Base-by-base conservation (phyloP, 2,113 vertebrate species). In the Puffinus mauretanicus region DNA sequence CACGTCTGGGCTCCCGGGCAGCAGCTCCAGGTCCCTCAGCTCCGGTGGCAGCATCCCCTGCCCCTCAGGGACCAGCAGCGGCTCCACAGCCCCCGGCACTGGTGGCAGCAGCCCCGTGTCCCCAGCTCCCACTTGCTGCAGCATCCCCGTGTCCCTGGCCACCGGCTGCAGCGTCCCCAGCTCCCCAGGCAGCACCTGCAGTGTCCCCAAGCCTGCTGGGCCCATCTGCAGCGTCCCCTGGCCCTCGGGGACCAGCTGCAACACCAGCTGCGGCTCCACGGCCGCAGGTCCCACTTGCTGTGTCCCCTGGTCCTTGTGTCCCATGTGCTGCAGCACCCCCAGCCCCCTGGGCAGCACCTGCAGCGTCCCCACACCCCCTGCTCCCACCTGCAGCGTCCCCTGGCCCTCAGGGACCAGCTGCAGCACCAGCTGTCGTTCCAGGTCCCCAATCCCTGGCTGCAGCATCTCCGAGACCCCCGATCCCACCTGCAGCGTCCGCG, bases 81-180 rank as follows among this genome's bases (percentile, higher is more conserved):
- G 18, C 82, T 30, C 42, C 30, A 2, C 42, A 55, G 54, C 16
- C 22, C 29, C 54, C 0, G 1, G 18, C 40, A 3, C 14, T 1
- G 19, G 26, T 14, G 55, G 88, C 49, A 36, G 30, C n/a, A 29
- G 13, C 55, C 40, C 71, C 1, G 1, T 3, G 1, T 40, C 19
- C 40, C 3, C 58, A 5, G 22, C 4, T 20, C 26, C 64, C 19
- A 20, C 21, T 25, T 25, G 69, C n/a, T 61, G 80, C 75, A 64
- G n/a, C 14, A 29, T 29, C 42, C 75, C 75, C 0, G 0, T 1
- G 4, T 6, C 54, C 49, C 18, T 22, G 0, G 19, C 24, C 22
- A 14, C 51, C 0, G 14, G 24, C 67, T 57, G 75, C 70, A 65
- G 62, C 1, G 9, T 42, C 66, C 27, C 70, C 49, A 52, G 26